Percentiles rank a stretch among this genome's conserved stretches.
Conservation (phyloP, 2,113 vertebrate genomes). For the Megaleporinus macrocephalus region DNA sequence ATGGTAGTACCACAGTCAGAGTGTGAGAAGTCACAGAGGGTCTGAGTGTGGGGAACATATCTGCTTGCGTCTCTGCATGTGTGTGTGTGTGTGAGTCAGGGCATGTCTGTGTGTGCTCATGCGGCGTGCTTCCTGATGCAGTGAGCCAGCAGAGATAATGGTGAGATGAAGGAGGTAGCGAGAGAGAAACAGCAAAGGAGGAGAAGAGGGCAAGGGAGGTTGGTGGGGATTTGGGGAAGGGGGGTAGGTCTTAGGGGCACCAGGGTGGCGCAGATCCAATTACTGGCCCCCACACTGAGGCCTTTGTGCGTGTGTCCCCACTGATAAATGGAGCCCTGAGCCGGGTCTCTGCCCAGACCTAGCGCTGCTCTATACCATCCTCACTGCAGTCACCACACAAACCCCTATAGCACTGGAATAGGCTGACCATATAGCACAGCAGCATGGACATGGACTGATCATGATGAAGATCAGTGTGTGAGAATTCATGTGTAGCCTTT, state of each 20-base stretch:
- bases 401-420: slow-evolving; percentile 25
- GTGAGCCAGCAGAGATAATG: slow-evolving; percentile 49
- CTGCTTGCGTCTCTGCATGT: slow-evolving; percentile 26
- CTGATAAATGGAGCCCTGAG: slow-evolving; percentile 59
- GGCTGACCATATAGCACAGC: slow-evolving; percentile 8
- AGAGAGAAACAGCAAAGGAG: slow-evolving; percentile 30
- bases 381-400: slow-evolving; percentile 8
- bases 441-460: not conserved
- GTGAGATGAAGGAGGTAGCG: slow-evolving; percentile 40
- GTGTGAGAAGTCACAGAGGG: slow-evolving; percentile 33
- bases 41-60: slow-evolving; percentile 35
- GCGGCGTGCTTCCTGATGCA: slow-evolving; percentile 47
- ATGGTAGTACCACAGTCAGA: slow-evolving; percentile 23
- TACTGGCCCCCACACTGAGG: slow-evolving; percentile 62
- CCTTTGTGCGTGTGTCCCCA: slow-evolving; percentile 58
- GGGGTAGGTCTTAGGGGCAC: slow-evolving; percentile 58
- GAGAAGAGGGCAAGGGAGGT: slow-evolving; percentile 30
- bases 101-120: slow-evolving; percentile 48
- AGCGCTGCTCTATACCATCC: slow-evolving; percentile 40
- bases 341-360: slow-evolving; percentile 45
- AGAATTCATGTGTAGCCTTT: not conserved
- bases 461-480: not conserved
- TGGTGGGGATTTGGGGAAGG: slow-evolving; percentile 38
- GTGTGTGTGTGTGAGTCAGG: slow-evolving; percentile 45
- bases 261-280: slow-evolving; percentile 63